Evolutionary conservation across 2,888 invertebrate genomes (phyloP), one percentile per base, ranked within the genome.

Genomic region (Ennomos fuscantarius): DNA sequence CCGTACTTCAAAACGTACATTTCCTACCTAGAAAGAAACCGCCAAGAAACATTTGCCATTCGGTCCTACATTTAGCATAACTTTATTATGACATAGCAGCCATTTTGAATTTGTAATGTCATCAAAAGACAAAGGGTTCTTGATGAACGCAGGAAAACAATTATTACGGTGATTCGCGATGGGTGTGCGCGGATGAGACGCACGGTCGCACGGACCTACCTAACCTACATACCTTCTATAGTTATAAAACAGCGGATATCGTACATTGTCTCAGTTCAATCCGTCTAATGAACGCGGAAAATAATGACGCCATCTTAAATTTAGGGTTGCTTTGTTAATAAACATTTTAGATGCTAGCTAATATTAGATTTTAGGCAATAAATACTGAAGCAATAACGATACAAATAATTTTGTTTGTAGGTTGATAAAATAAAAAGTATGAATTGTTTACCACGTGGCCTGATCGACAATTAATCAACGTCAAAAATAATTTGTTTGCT

Each of bases 201-300:
- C 10, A 11, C 9, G 24, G 9, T 9, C 35, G 9, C 9, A 35
- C 8, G n/a, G n/a, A n/a, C n/a, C n/a, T 24, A 24, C 24, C 6
- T 24, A n/a, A 24, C 24, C 24, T 24, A 24, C 24, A 24, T 36
- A 13, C 10, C 11, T 24, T 24, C 6, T 44, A 40, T 43, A 12
- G 39, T 12, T 56, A 59, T 60, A 63, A 52, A 8, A 24, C 33
- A 37, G 66, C 78, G 78, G 79, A 80, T 80, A 76, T 72, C 73
- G 69, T 68, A 41, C 82, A 81, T 82, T 85, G 86, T 85, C 78
- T 84, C 76, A 63, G 75, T 79, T 79, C 84, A 81, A 83, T 86
- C 77, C 77, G 73, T 78, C 76, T 84, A 81, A 82, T 83, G 82
- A 86, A 80, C 79, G 80, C 79, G 81, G 76, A 78, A 76, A 74